Evolutionary conservation across 2,797 vertebrate genomes (phyloP).

Genomic region (Siniperca scherzeri): DNA sequence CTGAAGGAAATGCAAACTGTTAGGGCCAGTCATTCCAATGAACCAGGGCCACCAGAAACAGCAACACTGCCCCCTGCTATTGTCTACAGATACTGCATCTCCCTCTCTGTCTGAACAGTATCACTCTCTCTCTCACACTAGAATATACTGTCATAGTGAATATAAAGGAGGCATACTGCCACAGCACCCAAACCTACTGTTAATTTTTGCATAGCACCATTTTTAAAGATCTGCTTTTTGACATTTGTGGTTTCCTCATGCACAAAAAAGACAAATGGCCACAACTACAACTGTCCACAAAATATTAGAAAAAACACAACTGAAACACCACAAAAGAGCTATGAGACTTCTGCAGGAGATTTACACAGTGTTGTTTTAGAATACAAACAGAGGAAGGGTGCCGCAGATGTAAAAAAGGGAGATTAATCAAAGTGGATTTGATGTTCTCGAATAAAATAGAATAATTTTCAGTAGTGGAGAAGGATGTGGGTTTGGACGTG

Average conservation of each 20-base stretch:
- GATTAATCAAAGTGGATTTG: not conserved
- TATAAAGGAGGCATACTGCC: not conserved
- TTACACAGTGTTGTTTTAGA: not conserved
- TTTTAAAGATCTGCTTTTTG: not conserved
- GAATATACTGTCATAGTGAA: not conserved
- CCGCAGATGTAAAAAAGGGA: not conserved
- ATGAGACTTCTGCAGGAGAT: not conserved
- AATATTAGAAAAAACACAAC: not conserved
- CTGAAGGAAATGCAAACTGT: slow-evolving; percentile 80
- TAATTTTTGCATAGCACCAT: not conserved
- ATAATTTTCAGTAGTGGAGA: not conserved
- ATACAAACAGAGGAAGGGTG: not conserved
- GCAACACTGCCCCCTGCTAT: slow-evolving; percentile 83
- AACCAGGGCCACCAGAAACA: slow-evolving; percentile 62
- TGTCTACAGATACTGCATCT: slow-evolving; percentile 70
- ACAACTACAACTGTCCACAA: not conserved
- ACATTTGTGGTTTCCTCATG: not conserved
- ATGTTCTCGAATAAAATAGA: not conserved
- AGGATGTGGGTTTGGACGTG: not conserved
- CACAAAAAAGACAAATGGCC: not conserved
- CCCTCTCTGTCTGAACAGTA: not conserved
- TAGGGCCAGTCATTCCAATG: slow-evolving; percentile 64
- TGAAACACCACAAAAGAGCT: not conserved
- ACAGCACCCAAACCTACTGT: not conserved
- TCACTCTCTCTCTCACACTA: not conserved